Percentiles rank a stretch among this genome's conserved stretches.
phyloP scores from a whole-genome alignment of 2,113 vertebrate genomes.

The Pterocles gutturalis region DNA sequence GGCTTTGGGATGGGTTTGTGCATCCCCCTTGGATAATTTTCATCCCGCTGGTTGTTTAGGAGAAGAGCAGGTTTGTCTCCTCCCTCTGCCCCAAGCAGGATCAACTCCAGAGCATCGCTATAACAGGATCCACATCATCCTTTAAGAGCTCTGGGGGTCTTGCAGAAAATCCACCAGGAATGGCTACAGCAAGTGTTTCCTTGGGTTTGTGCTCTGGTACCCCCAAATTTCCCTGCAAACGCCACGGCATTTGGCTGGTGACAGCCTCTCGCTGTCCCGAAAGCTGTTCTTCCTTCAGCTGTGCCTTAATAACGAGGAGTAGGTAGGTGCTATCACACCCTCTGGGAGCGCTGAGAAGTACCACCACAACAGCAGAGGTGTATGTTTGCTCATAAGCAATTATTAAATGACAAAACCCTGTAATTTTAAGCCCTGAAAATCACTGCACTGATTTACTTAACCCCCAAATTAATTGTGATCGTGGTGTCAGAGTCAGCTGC shows the following conservation, averaged over 20 bases:
- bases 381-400: conserved; percentile 54
- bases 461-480: conserved; percentile 5
- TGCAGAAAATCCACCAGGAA: neutral
- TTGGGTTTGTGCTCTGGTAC: neutral
- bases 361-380: conserved; percentile 21
- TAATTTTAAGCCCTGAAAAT: conserved; percentile 29
- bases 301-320: neutral
- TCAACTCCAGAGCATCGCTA: accelerated
- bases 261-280: conserved; percentile 13
- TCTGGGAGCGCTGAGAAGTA: neutral
- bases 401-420: conserved; percentile 39
- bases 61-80: neutral
- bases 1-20: neutral
- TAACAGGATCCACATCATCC: accelerated
- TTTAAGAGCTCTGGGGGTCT: neutral
- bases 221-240: neutral
- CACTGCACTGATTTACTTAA: neutral
- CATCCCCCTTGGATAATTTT: neutral
- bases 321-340: conserved; percentile 53
- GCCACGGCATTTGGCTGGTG: neutral
- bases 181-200: accelerated
- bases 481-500: neutral
- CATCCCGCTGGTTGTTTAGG: neutral
- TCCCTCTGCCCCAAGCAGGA: neutral
- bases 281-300: neutral